Conservation (phyloP, 2,797 vertebrate species). For the Malurus splendens region DNA sequence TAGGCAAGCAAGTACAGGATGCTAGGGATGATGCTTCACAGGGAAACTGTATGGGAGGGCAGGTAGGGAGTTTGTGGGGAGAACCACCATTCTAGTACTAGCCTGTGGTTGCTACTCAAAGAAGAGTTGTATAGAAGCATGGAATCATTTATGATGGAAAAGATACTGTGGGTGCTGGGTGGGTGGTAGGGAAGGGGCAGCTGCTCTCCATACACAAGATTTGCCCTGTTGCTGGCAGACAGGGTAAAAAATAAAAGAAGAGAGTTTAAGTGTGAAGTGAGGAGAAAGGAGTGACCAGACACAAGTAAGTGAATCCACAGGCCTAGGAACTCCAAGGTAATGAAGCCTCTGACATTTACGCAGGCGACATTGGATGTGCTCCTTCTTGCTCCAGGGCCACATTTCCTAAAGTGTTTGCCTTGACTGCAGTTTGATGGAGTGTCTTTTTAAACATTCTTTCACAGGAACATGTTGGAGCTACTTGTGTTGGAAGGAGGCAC, state of each 20-base stretch:
- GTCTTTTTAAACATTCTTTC: not conserved
- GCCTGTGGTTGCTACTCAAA: not conserved
- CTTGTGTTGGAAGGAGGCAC: not conserved
- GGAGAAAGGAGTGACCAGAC: not conserved
- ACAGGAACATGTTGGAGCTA: not conserved
- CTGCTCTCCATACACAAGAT: not conserved
- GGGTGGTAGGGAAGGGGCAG: not conserved
- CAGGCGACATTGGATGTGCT: not conserved
- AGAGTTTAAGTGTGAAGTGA: not conserved
- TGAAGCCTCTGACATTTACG: not conserved
- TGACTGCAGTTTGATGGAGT: not conserved
- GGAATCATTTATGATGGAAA: not conserved
- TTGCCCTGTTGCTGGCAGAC: not conserved
- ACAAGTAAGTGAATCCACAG: not conserved
- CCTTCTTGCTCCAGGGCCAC: not conserved
- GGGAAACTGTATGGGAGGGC: not conserved
- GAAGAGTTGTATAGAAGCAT: not conserved
- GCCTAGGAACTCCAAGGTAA: not conserved
- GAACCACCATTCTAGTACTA: not conserved
- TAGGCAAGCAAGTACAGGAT: not conserved
- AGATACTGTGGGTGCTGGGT: not conserved
- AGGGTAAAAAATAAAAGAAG: not conserved
- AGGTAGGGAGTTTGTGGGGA: not conserved
- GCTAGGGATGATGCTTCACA: not conserved
- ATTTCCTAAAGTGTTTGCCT: not conserved